Evolutionary conservation across 2,888 invertebrate genomes (phyloP).

Genomic region (Tetheella fluctuosa): DNA sequence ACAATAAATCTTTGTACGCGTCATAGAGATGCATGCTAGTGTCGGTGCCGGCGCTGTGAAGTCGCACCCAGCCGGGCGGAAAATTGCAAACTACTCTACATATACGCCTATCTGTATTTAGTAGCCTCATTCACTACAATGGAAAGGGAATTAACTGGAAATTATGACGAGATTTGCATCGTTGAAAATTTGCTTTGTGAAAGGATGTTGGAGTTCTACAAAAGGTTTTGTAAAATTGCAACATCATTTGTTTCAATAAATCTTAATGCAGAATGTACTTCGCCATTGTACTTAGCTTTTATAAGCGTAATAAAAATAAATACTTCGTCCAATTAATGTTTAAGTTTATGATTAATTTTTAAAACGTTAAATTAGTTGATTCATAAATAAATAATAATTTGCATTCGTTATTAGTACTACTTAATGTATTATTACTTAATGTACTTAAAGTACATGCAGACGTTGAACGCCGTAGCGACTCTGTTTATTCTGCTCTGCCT

Average conservation of each 20-base stretch:
- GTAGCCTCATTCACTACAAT: conserved; percentile 11
- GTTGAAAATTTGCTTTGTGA: conserved; percentile 16
- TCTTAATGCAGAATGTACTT: not conserved
- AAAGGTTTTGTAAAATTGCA: conserved; percentile 4
- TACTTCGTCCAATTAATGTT: not conserved
- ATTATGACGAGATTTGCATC: conserved; percentile 14
- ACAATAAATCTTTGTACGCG: conserved; percentile 46
- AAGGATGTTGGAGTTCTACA: conserved; percentile 11
- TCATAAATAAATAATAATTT: not conserved
- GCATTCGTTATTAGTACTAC: not conserved
- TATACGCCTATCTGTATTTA: conserved; percentile 28
- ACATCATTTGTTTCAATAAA: not conserved
- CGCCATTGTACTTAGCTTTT: not conserved
- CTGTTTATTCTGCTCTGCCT: conserved; percentile 29
- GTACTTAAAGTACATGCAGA: not conserved
- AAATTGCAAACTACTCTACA: conserved; percentile 49
- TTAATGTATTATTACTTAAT: not conserved
- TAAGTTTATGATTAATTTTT: not conserved
- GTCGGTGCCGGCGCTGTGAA: conserved; percentile 26
- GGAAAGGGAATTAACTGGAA: conserved; percentile 11
- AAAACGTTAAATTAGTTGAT: too few species aligned
- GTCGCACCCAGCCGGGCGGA: conserved; percentile 45
- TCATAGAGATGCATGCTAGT: conserved; percentile 38
- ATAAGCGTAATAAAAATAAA: not conserved
- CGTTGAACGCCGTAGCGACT: not conserved